Evolutionary conservation across 2,797 vertebrate genomes (phyloP).

Genomic region (Pogonophryne albipinna): DNA sequence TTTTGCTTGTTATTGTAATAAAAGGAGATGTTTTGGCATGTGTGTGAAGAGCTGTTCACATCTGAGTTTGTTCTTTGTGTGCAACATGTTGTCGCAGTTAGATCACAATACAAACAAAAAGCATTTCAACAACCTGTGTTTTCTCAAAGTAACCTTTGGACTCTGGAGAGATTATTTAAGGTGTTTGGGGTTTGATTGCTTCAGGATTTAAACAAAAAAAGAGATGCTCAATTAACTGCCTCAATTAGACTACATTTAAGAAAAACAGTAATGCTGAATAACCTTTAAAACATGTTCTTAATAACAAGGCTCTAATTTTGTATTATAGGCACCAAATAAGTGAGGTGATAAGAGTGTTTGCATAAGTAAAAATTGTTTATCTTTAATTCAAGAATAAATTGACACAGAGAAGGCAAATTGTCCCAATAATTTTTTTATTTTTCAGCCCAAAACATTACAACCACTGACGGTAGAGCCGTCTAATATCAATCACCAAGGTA

Average conservation of each 20-base stretch:
- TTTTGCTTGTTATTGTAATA: background rate
- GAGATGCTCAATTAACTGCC: background rate
- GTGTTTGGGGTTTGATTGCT: background rate
- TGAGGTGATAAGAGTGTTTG: background rate
- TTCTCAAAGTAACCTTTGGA: background rate
- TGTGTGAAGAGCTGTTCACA: background rate
- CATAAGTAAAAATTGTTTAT: constrained; percentile 4
- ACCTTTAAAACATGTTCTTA: background rate
- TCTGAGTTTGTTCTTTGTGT: constrained; percentile 3
- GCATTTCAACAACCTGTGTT: background rate
- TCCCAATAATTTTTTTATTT: constrained; percentile 53
- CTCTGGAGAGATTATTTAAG: background rate
- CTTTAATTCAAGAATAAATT: constrained; percentile 4
- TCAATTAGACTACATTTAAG: no score
- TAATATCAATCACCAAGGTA: constrained; percentile 73
- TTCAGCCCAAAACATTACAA: constrained; percentile 26
- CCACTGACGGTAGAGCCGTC: constrained; percentile 12
- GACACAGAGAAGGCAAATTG: constrained; percentile 23
- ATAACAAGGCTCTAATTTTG: background rate
- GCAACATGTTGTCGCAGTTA: constrained; percentile 21
- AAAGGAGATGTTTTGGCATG: background rate
- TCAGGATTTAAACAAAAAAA: background rate
- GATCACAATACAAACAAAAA: constrained; percentile 2
- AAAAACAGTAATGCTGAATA: background rate
- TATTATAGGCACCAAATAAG: background rate